Conservation (phyloP, 2,113 vertebrate genomes). For the Mesembrinibis cayennensis region DNA sequence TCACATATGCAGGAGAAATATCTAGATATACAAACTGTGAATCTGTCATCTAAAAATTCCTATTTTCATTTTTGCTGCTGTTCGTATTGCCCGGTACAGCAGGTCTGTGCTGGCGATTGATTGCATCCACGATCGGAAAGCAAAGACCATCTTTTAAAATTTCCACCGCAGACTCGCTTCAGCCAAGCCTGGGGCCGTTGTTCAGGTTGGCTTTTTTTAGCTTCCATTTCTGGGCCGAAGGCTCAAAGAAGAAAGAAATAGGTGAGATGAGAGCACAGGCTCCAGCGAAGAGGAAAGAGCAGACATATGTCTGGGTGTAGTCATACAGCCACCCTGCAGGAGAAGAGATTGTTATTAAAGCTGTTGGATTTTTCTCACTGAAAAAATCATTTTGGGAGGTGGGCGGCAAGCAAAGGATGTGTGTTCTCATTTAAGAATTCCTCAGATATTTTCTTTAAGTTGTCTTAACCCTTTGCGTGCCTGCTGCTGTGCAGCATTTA, state of each 20-base stretch:
- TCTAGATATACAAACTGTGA: neutral
- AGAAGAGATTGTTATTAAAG: neutral
- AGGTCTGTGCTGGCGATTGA: neutral
- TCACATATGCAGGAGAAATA: neutral
- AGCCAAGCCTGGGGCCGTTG: neutral
- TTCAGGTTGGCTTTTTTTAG: slow-evolving; percentile 42
- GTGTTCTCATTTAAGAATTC: neutral
- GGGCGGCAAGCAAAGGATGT: neutral
- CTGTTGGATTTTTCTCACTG: neutral
- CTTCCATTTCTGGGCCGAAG: slow-evolving; percentile 81
- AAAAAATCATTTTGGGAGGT: neutral
- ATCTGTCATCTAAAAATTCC: neutral
- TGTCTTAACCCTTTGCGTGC: neutral
- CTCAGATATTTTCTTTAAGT: neutral
- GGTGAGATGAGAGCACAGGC: slow-evolving; percentile 88
- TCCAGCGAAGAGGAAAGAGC: slow-evolving; percentile 92
- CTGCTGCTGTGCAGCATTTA: neutral
- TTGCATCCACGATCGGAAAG: no score
- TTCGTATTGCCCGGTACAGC: neutral
- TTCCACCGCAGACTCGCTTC: neutral
- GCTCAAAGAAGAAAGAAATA: slow-evolving; percentile 86
- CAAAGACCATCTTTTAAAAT: neutral
- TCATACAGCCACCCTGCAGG: slow-evolving; percentile 89
- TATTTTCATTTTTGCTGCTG: neutral
- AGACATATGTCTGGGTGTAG: slow-evolving; percentile 87